A percentile compares a stretch with the other conserved stretches of the same genome.
These are phyloP conservation scores for Thalpophila matura DNA, from an alignment of 2,888 invertebrate species.

Conservation along the genomic window DNA sequence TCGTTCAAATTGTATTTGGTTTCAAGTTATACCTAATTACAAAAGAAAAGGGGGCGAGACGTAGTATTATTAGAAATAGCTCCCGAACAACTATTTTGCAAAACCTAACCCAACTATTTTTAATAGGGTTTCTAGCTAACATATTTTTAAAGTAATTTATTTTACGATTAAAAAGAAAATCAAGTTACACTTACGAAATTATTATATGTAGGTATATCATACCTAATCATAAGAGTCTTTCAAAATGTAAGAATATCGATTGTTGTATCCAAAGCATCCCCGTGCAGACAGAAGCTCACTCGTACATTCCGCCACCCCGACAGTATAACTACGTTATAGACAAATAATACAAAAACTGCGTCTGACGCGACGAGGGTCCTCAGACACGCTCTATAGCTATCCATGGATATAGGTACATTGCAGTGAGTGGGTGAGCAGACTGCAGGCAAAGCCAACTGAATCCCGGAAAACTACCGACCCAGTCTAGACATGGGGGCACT, in stretches of 20 bases:
- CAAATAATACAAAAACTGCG: conserved; percentile 83
- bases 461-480: conserved; percentile 91
- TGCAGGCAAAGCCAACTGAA: conserved; percentile 89
- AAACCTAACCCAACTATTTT: neutral
- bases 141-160: too few relatives aligned
- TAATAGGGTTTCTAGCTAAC: neutral
- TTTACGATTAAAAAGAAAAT: neutral
- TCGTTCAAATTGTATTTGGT: too few relatives aligned
- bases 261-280: conserved; percentile 69
- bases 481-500: conserved; percentile 91
- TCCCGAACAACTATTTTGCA: too few relatives aligned
- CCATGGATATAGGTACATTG: conserved; percentile 80
- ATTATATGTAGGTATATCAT: too few relatives aligned
- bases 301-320: conserved; percentile 69
- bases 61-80: too few relatives aligned
- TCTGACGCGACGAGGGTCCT: conserved; percentile 86
- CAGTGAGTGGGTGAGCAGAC: conserved; percentile 89
- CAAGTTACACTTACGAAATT: neutral
- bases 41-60: too few relatives aligned
- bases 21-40: too few relatives aligned
- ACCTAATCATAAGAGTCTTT: conserved; percentile 13
- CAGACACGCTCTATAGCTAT: conserved; percentile 78
- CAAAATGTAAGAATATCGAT: conserved; percentile 65
- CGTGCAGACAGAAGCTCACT: conserved; percentile 77
- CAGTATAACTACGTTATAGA: conserved; percentile 72